Evolutionary conservation across 2,888 invertebrate genomes (phyloP).

Genomic region (Caenorhabditis japonica): DNA sequence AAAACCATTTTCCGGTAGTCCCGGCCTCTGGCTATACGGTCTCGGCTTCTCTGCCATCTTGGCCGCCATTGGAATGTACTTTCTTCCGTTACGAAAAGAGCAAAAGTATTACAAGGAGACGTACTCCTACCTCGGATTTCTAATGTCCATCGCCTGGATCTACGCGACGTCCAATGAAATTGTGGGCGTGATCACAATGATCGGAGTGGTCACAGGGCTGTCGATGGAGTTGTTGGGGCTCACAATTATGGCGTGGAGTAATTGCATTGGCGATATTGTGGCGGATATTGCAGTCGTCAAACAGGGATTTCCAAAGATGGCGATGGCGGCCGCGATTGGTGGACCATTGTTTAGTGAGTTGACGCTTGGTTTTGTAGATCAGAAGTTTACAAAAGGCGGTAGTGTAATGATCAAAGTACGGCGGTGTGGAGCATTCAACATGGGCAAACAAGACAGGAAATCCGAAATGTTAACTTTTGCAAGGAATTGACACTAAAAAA

Average conservation of each 20-base stretch:
- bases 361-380: not conserved
- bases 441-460: no score
- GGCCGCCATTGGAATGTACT: conserved; percentile 53
- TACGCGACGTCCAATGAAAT: conserved; percentile 82
- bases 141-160: conserved; percentile 82
- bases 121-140: conserved; percentile 80
- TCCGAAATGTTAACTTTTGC: no score
- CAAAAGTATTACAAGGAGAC: conserved; percentile 68
- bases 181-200: conserved; percentile 80
- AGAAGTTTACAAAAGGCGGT: no score
- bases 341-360: conserved; percentile 83
- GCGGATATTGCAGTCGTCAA: conserved; percentile 82
- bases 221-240: conserved; percentile 81
- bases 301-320: conserved; percentile 83
- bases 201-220: conserved; percentile 81
- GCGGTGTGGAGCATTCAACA: no score
- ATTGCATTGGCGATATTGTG: conserved; percentile 82
- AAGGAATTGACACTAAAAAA: no score
- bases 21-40: conserved; percentile 63
- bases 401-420: no score
- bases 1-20: conserved; percentile 48
- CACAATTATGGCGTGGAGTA: conserved; percentile 83
- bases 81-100: conserved; percentile 60
- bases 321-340: conserved; percentile 83
- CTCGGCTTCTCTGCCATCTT: conserved; percentile 62